Percentiles rank a stretch among this genome's conserved stretches.
phyloP scores from a whole-genome alignment of 1,140 invertebrate genomes.

The Neodiprion virginianus region DNA sequence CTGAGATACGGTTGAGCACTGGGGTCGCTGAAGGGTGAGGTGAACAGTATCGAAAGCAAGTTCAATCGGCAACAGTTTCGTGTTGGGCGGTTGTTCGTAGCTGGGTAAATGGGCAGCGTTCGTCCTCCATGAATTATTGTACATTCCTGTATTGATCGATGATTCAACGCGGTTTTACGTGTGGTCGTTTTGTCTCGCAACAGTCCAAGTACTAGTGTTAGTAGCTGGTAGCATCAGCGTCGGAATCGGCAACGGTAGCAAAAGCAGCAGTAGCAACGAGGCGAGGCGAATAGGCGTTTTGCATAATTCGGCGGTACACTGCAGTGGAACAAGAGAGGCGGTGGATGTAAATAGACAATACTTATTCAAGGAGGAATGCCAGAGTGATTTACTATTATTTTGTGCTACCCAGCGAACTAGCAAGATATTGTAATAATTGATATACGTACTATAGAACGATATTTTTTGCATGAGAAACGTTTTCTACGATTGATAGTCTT shows the following conservation, averaged over 20 bases:
- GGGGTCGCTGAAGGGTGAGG: neutral
- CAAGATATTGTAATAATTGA: no score
- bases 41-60: neutral
- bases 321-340: neutral
- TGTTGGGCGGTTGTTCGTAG: neutral
- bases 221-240: neutral
- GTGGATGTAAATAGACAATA: no score
- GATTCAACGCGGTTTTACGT: no score
- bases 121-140: neutral
- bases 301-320: neutral
- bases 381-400: no score
- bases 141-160: neutral
- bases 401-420: no score
- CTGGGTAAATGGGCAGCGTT: neutral
- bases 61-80: neutral
- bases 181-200: no score
- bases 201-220: no score
- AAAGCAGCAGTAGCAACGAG: neutral
- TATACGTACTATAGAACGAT: no score
- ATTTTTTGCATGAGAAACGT: no score
- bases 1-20: neutral
- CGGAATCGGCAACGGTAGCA: neutral
- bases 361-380: no score
- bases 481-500: no score
- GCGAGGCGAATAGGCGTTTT: neutral